Conservation (phyloP, 2,113 vertebrate genomes). For the Origma solitaria region DNA sequence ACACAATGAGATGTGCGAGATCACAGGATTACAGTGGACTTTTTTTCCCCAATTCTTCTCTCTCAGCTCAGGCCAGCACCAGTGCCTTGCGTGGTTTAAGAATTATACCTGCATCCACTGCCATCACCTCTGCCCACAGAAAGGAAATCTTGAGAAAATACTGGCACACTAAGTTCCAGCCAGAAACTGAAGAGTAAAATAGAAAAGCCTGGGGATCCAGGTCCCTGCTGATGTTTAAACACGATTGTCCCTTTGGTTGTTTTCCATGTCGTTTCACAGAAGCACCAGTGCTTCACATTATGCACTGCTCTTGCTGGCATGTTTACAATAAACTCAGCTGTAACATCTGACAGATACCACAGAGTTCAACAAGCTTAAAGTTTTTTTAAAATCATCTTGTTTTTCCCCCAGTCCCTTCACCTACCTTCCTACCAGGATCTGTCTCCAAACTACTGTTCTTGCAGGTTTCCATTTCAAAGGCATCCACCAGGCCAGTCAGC, state of each 20-base stretch:
- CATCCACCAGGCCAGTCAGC: conserved; percentile 82
- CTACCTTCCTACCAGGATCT: conserved; percentile 71
- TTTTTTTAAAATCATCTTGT: not conserved
- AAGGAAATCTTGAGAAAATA: not conserved
- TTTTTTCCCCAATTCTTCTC: not conserved
- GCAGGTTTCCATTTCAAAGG: conserved; percentile 79
- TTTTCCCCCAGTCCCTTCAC: not conserved
- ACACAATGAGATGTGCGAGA: not conserved
- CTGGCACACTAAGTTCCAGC: not conserved
- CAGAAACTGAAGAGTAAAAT: not conserved
- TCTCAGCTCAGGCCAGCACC: not conserved
- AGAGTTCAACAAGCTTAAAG: not conserved
- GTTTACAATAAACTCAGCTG: not conserved
- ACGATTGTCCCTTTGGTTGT: not conserved
- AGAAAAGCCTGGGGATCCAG: not conserved
- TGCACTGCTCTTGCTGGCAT: not conserved
- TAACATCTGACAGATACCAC: not conserved
- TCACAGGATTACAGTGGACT: not conserved
- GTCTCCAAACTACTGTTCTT: conserved; percentile 73
- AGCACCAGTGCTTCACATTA: not conserved
- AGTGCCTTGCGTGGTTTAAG: not conserved
- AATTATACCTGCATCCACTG: not conserved
- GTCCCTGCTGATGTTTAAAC: not conserved
- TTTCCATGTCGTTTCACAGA: not conserved
- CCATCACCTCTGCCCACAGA: not conserved